Evolutionary conservation across 1,140 invertebrate genomes (phyloP).

Genomic region (Nomia melanderi): DNA sequence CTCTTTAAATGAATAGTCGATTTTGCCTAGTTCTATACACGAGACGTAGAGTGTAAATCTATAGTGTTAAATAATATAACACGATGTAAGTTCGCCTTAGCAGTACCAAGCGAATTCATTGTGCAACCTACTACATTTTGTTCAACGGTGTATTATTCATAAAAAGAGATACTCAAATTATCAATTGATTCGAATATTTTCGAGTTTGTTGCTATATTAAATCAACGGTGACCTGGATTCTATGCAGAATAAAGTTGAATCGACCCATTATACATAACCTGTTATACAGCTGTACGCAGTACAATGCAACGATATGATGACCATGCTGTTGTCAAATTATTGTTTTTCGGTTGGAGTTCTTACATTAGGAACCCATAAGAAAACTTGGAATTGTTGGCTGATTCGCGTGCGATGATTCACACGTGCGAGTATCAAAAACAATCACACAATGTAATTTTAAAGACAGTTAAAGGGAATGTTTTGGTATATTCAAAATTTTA

Average conservation of each 20-base stretch:
- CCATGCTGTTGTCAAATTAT: conserved; percentile 21
- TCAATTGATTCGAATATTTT: background rate
- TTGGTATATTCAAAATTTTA: conserved; percentile 21
- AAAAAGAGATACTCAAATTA: conserved; percentile 12
- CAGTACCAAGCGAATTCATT: background rate
- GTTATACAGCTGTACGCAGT: conserved; percentile 8
- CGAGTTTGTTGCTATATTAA: background rate
- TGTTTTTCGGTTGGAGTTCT: background rate
- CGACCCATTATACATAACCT: background rate
- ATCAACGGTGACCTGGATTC: background rate
- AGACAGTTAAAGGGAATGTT: background rate
- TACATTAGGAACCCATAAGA: background rate
- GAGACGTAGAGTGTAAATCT: too few relatives aligned
- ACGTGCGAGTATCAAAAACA: conserved; percentile 2
- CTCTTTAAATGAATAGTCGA: too few relatives aligned
- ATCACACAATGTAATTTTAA: conserved; percentile 22
- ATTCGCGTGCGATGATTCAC: conserved; percentile 5
- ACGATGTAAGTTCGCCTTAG: too few relatives aligned
- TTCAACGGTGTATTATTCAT: conserved; percentile 14
- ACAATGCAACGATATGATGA: conserved; percentile 35
- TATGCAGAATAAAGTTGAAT: background rate
- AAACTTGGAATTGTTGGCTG: conserved; percentile 4
- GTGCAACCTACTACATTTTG: background rate
- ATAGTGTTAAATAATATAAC: too few relatives aligned
- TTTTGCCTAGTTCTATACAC: too few relatives aligned